A percentile compares a stretch with the other conserved stretches of the same genome.
These are phyloP conservation scores for Styela clava DNA, from an alignment of 23 tunicate genomes.

Conservation along the genomic window DNA sequence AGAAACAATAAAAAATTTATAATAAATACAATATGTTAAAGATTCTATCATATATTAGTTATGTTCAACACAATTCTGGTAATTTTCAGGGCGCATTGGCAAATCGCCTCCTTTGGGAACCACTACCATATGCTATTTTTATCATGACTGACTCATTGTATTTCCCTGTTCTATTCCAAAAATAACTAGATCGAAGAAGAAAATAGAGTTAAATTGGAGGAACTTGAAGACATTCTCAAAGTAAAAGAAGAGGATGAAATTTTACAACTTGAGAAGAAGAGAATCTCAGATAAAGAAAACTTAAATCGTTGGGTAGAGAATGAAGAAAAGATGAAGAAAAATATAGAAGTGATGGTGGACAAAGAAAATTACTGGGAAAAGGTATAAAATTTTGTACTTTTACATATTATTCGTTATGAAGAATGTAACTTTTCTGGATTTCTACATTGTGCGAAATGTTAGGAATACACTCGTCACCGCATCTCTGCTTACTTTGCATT, in stretches of 20 bases:
- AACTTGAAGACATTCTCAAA: neutral
- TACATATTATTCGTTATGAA: no score
- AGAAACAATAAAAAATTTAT: no score
- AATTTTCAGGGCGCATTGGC: no score
- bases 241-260: neutral
- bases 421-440: no score
- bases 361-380: constrained; percentile 33
- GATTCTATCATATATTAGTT: no score
- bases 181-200: constrained; percentile 31
- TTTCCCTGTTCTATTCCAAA: neutral
- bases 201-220: neutral
- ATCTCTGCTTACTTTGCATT: no score
- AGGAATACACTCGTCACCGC: no score
- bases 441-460: no score
- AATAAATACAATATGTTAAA: no score
- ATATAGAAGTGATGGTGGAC: constrained; percentile 19
- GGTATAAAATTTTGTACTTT: neutral
- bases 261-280: neutral
- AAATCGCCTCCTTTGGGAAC: no score
- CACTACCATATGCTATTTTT: no score
- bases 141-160: neutral
- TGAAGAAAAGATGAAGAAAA: constrained; percentile 17
- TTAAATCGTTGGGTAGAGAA: neutral
- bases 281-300: neutral
- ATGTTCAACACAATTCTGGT: no score